Percentiles rank a stretch among this genome's conserved stretches.
phyloP scores from a whole-genome alignment of 2,113 vertebrate genomes.

The Lycaon pictus region DNA sequence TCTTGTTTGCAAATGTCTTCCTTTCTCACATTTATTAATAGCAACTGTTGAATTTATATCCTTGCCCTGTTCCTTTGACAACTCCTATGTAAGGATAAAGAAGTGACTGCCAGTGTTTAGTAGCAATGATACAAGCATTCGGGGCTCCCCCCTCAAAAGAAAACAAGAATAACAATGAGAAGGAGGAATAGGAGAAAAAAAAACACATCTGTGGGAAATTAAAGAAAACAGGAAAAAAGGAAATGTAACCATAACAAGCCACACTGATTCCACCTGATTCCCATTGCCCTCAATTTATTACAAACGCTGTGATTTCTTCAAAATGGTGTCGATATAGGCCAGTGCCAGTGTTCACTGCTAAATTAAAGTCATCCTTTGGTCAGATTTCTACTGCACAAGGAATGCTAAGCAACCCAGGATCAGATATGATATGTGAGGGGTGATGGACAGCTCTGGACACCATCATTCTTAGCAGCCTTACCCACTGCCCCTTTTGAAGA shows the following conservation, averaged over 20 bases:
- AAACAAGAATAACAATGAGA: background rate
- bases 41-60: too few relatives aligned
- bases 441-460: rapidly evolving
- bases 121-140: background rate
- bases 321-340: background rate
- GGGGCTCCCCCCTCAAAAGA: background rate
- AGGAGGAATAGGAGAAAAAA: background rate
- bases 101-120: background rate
- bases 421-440: rapidly evolving
- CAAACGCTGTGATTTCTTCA: too few relatives aligned
- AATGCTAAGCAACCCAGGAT: background rate
- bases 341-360: rapidly evolving
- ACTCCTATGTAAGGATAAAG: background rate
- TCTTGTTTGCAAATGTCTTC: background rate
- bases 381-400: rapidly evolving
- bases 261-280: background rate
- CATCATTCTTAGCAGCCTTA: rapidly evolving
- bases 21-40: background rate
- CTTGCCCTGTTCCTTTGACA: too few relatives aligned
- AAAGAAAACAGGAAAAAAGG: background rate
- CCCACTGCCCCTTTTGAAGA: too few relatives aligned
- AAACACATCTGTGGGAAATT: background rate
- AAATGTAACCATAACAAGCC: too few relatives aligned
- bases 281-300: background rate
- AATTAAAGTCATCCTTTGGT: too few relatives aligned